Conservation (phyloP, 92 coral and sea anemone species). For the Pocillopora grandis region DNA sequence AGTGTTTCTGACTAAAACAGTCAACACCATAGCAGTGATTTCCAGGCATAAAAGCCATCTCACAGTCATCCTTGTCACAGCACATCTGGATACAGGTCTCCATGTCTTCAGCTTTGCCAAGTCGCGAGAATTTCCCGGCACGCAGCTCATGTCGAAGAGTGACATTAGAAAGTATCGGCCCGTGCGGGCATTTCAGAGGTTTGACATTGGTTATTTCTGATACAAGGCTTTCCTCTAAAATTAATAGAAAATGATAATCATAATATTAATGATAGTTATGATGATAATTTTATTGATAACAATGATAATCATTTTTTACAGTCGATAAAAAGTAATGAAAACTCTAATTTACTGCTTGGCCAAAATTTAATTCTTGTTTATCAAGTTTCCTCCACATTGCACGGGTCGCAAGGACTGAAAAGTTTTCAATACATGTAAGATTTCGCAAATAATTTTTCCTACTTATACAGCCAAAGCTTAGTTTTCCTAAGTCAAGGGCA, state of each 20-base stretch:
- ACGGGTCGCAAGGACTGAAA: too few species aligned
- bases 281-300: too few species aligned
- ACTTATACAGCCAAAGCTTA: too few species aligned
- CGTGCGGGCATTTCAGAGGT: conserved; percentile 74
- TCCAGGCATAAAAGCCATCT: conserved; percentile 95
- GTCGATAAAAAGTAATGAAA: too few species aligned
- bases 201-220: conserved; percentile 69
- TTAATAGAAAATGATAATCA: background rate
- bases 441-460: too few species aligned
- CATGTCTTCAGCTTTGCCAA: conserved; percentile 79
- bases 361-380: too few species aligned
- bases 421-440: too few species aligned
- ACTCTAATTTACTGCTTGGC: too few species aligned
- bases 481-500: too few species aligned
- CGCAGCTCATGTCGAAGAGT: conserved; percentile 83
- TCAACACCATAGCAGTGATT: conserved; percentile 93
- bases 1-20: conserved; percentile 86
- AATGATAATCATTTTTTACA: too few species aligned
- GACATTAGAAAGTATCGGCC: conserved; percentile 74
- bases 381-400: too few species aligned
- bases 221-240: conserved; percentile 49
- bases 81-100: conserved; percentile 88
- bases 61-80: conserved; percentile 90
- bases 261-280: background rate
- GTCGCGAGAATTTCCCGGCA: conserved; percentile 82